Percentiles rank a stretch among this genome's conserved stretches.
Conservation (phyloP, 2,113 vertebrate species). For the Melanerpes aurifrons region DNA sequence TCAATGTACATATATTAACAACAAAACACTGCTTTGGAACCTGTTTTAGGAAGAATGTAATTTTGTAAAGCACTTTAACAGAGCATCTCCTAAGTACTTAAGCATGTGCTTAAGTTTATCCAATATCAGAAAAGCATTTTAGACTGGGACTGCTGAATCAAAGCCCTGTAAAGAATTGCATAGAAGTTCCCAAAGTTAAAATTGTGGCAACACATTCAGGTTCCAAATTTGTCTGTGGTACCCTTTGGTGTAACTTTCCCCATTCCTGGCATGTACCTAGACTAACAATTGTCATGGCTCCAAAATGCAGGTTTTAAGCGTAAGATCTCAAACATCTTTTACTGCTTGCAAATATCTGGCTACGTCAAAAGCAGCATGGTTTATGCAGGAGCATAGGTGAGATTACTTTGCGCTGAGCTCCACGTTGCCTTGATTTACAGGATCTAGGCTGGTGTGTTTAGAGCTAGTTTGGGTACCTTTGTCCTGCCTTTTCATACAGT, state of each 20-base stretch:
- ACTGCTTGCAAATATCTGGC: background rate
- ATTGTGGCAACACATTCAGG: background rate
- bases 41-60: background rate
- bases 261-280: background rate
- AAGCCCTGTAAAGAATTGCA: background rate
- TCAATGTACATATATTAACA: background rate
- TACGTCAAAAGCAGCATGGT: accelerated
- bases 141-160: background rate
- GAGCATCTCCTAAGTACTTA: background rate
- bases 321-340: background rate
- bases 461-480: background rate
- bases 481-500: background rate
- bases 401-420: background rate
- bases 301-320: background rate
- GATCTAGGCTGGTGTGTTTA: background rate
- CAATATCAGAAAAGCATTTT: background rate
- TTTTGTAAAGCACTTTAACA: background rate
- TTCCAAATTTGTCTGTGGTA: background rate
- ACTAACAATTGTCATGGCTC: background rate
- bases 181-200: background rate
- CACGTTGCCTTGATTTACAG: background rate
- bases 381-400: accelerated
- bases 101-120: background rate
- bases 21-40: background rate
- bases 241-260: background rate